A percentile compares a stretch with the other conserved stretches of the same genome.
Conservation (phyloP, 2,797 vertebrate genomes). For the Clarias platycephalus region DNA sequence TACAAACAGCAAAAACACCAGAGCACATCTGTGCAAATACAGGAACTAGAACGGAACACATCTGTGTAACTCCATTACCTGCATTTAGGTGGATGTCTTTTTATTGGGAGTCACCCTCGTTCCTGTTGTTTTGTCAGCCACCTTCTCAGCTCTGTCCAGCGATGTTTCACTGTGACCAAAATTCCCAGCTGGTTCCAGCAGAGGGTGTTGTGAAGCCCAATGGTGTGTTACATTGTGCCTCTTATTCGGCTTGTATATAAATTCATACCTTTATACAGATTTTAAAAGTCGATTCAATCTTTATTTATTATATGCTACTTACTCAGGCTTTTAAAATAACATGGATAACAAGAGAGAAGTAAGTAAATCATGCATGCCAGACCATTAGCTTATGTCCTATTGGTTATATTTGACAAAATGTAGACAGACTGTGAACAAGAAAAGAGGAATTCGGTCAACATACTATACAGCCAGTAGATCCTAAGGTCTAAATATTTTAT, state of each 20-base stretch:
- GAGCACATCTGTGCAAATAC: neutral
- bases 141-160: slow-evolving; percentile 42
- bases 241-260: neutral
- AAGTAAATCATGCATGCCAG: neutral
- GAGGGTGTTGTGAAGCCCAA: neutral
- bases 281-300: neutral
- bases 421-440: neutral
- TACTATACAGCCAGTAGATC: neutral
- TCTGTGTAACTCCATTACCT: neutral
- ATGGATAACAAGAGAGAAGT: neutral
- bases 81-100: neutral
- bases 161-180: neutral
- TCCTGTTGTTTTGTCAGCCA: slow-evolving; percentile 65
- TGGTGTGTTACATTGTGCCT: neutral
- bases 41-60: neutral
- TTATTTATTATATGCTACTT: neutral
- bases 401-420: neutral
- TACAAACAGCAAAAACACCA: neutral
- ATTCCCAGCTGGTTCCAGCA: neutral
- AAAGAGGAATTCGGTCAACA: neutral
- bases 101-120: neutral
- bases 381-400: neutral
- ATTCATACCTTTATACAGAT: neutral
- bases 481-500: neutral
- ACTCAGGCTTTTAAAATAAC: neutral